A percentile compares a stretch with the other conserved stretches of the same genome.
Conservation (phyloP, 2,888 invertebrate genomes). For the Helobdella robusta region DNA sequence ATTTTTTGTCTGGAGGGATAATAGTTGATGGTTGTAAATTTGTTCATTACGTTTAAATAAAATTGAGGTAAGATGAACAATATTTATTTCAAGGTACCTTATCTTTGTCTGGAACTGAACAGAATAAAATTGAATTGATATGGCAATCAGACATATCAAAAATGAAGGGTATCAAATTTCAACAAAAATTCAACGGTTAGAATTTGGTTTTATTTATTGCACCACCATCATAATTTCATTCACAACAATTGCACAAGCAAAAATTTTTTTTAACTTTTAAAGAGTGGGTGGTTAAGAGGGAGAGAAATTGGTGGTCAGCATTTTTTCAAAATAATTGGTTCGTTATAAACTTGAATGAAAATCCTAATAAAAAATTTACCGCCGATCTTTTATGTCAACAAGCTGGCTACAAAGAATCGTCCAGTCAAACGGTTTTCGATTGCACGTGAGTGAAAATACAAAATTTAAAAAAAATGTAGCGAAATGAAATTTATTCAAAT, state of each 20-base stretch:
- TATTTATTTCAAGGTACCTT: conserved; percentile 9
- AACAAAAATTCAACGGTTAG: not conserved
- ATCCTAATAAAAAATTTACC: not conserved
- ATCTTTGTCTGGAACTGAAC: conserved; percentile 13
- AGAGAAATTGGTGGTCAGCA: conserved; percentile 18
- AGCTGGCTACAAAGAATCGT: conserved; percentile 12
- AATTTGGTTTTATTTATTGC: not conserved
- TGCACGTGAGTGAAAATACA: conserved; percentile 15
- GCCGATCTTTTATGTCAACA: conserved; percentile 18
- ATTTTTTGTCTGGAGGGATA: conserved; percentile 27
- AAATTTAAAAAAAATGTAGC: not conserved
- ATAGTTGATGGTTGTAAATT: conserved; percentile 8
- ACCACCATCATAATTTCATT: not conserved
- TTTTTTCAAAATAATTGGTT: not conserved
- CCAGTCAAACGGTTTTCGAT: not conserved
- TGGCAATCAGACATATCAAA: not conserved
- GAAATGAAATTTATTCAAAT: not conserved
- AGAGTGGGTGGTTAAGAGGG: not conserved
- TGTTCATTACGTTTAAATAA: not conserved
- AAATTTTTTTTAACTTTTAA: not conserved
- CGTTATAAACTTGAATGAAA: not conserved
- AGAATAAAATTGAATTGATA: not conserved
- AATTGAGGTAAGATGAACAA: no score
- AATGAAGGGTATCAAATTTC: conserved; percentile 16
- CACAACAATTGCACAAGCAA: not conserved